Percentiles rank a stretch among this genome's conserved stretches.
Evolutionary conservation across 2,888 invertebrate genomes (phyloP).

Genomic region (Luffia ferchaultella): DNA sequence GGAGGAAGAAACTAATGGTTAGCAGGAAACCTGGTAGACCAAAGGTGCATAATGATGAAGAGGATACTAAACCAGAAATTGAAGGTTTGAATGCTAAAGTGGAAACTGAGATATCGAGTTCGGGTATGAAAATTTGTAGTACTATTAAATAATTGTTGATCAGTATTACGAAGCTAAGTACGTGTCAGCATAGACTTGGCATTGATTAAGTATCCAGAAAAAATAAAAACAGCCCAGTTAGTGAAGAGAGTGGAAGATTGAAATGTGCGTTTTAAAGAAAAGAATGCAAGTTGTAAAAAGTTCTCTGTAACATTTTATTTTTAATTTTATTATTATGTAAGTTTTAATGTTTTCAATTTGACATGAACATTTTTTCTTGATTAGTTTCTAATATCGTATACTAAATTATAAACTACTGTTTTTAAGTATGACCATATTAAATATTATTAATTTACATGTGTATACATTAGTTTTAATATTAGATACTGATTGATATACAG

Average conservation of each 20-base stretch:
- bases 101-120: not conserved
- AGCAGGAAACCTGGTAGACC: constrained; percentile 1
- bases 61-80: not conserved
- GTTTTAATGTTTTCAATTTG: too few relatives aligned
- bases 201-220: too few relatives aligned
- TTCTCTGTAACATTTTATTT: too few relatives aligned
- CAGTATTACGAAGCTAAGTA: too few relatives aligned
- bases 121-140: not conserved
- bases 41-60: not conserved
- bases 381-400: not conserved
- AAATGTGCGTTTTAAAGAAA: too few relatives aligned
- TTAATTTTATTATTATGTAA: too few relatives aligned
- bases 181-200: too few relatives aligned
- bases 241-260: too few relatives aligned
- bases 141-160: not conserved
- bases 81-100: not conserved
- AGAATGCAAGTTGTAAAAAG: too few relatives aligned
- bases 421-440: not conserved
- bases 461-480: too few relatives aligned
- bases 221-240: too few relatives aligned
- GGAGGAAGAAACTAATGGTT: constrained; percentile 29
- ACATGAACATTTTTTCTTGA: not conserved
- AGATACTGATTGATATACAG: too few relatives aligned
- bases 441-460: not conserved
- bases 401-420: not conserved